These are phyloP conservation scores for Botia almorhae DNA, from an alignment of 2,797 vertebrate genomes.

Conservation along the genomic window DNA sequence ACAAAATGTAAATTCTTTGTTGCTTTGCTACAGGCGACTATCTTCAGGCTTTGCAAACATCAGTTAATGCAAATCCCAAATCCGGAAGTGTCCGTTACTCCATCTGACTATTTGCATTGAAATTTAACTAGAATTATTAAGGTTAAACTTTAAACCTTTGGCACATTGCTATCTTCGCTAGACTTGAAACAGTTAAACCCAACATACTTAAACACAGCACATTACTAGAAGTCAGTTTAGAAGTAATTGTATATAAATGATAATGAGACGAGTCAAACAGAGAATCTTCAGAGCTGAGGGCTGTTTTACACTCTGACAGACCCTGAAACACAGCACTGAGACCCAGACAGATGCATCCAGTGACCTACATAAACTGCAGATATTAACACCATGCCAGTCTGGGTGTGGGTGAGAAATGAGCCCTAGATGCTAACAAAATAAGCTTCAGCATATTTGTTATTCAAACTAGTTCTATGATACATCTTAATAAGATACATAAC, in stretches of 20 bases:
- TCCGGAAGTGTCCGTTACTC: background rate
- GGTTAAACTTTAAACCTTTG: background rate
- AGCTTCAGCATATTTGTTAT: background rate
- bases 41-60: slow-evolving; percentile 6
- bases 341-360: background rate
- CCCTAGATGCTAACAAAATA: background rate
- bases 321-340: background rate
- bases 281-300: slow-evolving; percentile 8
- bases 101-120: slow-evolving; percentile 21
- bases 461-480: background rate
- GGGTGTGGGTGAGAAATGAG: background rate
- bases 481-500: background rate
- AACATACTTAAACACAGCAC: background rate
- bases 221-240: background rate
- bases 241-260: background rate
- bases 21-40: background rate
- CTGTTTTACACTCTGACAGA: background rate
- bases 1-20: background rate
- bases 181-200: background rate
- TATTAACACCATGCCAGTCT: background rate
- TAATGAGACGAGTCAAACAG: background rate
- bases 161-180: background rate
- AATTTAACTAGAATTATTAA: background rate
- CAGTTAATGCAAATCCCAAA: slow-evolving; percentile 6
- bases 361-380: background rate